Evolutionary conservation across 2,113 vertebrate genomes (phyloP), one percentile per base, ranked within the genome.

Genomic region (Mixornis gularis): DNA sequence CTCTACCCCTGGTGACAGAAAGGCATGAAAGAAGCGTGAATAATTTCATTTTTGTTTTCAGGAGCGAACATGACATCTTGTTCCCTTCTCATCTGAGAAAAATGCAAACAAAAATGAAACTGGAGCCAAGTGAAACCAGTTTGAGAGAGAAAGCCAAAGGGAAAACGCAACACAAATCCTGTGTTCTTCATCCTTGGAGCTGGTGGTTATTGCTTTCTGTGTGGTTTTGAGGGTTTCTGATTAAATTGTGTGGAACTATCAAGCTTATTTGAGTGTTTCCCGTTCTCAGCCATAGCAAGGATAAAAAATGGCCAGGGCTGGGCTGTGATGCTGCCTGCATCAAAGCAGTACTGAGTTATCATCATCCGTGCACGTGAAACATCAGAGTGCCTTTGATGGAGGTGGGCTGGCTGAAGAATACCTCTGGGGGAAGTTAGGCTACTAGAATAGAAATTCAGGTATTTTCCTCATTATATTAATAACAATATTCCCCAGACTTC

Each of bases 51-150:
- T 89, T 87, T 94, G 72, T 79, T 94, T 85, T 87, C 77, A 71
- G 53, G 70, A 84, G 77, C 56, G 86, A 83, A 68, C 90, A 71
- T 95, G 82, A 92, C 90, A 93, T 90, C 80, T 92, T 92, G 83
- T 84, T 92, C 88, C 72, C 80, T 89, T 92, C 85, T 96, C 90
- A 92, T 90, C 77, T 43, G 72, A 93, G 79, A 93, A 95, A 90
- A 95, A 95, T 93, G 90, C 90, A 92, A 94, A 95, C 93, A 95
- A 93, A 95, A 96, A 94, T 94, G 18, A 94, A 95, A 86, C 77
- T 44, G 30, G 40, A 95, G 90, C 93, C 93, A 95, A 92, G 44
- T 2, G 15, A 96, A 95, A 92, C 80, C 90, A 84, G 60, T 90
- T 81, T 84, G 79, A 88, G 79, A 71, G 72, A 88, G 77, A 88